Conservation (phyloP, 2,113 vertebrate species). For the Eulacestoma nigropectus region DNA sequence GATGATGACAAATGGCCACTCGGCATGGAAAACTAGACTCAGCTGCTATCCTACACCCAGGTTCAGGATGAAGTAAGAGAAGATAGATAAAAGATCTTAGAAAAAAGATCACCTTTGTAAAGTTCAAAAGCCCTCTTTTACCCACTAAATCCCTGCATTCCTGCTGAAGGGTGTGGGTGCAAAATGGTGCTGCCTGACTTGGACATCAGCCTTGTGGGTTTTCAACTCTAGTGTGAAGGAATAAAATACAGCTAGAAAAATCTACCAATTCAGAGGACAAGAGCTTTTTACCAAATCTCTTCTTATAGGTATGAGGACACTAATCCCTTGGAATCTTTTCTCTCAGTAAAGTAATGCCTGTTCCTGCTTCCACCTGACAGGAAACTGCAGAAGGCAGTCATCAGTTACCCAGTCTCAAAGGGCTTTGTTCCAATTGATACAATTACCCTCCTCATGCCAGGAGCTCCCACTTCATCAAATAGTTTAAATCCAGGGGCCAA, state of each 20-base stretch:
- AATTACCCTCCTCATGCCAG: neutral
- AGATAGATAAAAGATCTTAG: neutral
- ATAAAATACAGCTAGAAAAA: neutral
- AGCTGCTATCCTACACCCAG: neutral
- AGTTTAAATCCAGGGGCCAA: neutral
- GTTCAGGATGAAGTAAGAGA: neutral
- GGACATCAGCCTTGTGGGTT: neutral
- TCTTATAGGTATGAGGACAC: neutral
- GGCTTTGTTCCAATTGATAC: neutral
- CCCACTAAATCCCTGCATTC: neutral
- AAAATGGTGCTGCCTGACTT: neutral
- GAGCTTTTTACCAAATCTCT: neutral
- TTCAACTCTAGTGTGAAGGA: neutral
- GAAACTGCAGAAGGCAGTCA: neutral
- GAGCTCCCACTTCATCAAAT: neutral
- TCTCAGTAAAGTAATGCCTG: neutral
- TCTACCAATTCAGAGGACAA: neutral
- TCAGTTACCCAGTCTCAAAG: neutral
- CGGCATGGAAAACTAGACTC: neutral
- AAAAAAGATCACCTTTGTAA: neutral
- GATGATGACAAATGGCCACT: neutral
- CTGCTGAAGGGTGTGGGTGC: fast-evolving
- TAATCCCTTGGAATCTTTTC: neutral
- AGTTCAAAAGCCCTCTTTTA: neutral
- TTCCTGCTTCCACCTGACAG: neutral